Conservation (phyloP, 1,140 invertebrate genomes). For the Drosophila nannoptera region DNA sequence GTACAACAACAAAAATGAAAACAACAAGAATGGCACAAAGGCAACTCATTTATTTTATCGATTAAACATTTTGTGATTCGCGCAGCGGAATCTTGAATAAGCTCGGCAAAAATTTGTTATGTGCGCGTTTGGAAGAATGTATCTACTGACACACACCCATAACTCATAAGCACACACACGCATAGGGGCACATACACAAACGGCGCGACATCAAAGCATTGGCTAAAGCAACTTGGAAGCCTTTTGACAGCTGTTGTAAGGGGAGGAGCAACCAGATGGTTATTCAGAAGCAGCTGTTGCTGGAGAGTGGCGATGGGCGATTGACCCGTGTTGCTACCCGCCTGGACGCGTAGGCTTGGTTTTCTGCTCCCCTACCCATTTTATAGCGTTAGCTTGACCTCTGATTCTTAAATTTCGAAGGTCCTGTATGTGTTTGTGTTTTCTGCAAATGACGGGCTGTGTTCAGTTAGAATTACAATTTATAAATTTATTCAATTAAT, state of each 20-base stretch:
- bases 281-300: constrained; percentile 1
- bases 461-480: too few species aligned
- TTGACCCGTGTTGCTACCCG: constrained; percentile 43
- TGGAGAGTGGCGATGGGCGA: constrained; percentile 1
- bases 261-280: constrained; percentile 24
- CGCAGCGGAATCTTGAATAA: constrained; percentile 72
- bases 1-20: constrained; percentile 22
- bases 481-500: constrained; percentile 4
- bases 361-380: constrained; percentile 16
- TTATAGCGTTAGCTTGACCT: not conserved
- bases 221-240: constrained; percentile 71
- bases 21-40: constrained; percentile 47
- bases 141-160: constrained; percentile 70
- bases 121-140: constrained; percentile 62
- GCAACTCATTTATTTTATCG: constrained; percentile 78
- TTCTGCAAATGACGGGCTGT: constrained; percentile 50
- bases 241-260: constrained; percentile 68
- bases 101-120: constrained; percentile 42
- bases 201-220: constrained; percentile 68
- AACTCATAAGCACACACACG: constrained; percentile 18
- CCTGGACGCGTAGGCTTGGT: constrained; percentile 51
- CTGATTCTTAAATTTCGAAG: constrained; percentile 13
- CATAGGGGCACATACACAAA: constrained; percentile 6
- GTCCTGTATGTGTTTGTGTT: constrained; percentile 20
- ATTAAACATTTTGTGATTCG: constrained; percentile 78